Conservation (phyloP, 2,113 vertebrate species). For the Puntigrus tetrazona region DNA sequence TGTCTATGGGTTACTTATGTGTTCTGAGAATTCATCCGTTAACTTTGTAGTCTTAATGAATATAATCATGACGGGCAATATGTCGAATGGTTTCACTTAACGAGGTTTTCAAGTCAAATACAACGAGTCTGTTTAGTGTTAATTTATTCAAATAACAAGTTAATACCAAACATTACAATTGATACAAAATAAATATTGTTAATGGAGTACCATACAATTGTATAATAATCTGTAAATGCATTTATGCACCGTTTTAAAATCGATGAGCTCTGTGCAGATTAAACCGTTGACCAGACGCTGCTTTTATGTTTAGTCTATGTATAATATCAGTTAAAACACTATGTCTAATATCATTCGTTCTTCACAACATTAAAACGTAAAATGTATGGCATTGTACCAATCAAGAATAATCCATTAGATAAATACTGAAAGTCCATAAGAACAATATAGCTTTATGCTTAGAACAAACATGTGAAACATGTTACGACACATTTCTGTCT, state of each 20-base stretch:
- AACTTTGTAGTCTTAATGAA: not conserved
- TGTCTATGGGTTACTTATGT: not conserved
- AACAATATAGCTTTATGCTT: slow-evolving; percentile 39
- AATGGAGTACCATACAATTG: slow-evolving; percentile 17
- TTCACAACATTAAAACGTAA: slow-evolving; percentile 28
- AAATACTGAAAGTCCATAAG: slow-evolving; percentile 33
- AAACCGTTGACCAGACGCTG: not conserved
- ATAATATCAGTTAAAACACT: not conserved
- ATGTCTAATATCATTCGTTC: slow-evolving; percentile 1
- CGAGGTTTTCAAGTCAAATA: not conserved
- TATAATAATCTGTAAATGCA: slow-evolving; percentile 30
- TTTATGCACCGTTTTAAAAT: slow-evolving; percentile 11
- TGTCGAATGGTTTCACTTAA: not conserved
- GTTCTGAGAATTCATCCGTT: not conserved
- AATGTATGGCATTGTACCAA: slow-evolving; percentile 30
- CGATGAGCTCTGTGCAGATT: not conserved
- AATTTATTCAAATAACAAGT: slow-evolving; percentile 42
- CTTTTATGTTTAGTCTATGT: slow-evolving; percentile 15
- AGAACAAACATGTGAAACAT: slow-evolving; percentile 36
- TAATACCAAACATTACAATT: slow-evolving; percentile 35
- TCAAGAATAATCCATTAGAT: slow-evolving; percentile 32
- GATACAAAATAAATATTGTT: slow-evolving; percentile 32
- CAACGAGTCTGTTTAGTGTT: slow-evolving; percentile 27
- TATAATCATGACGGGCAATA: not conserved
- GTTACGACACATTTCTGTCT: slow-evolving; percentile 19